phyloP scores from a whole-genome alignment of 2,888 invertebrate genomes.

The Lycaena phlaeas region DNA sequence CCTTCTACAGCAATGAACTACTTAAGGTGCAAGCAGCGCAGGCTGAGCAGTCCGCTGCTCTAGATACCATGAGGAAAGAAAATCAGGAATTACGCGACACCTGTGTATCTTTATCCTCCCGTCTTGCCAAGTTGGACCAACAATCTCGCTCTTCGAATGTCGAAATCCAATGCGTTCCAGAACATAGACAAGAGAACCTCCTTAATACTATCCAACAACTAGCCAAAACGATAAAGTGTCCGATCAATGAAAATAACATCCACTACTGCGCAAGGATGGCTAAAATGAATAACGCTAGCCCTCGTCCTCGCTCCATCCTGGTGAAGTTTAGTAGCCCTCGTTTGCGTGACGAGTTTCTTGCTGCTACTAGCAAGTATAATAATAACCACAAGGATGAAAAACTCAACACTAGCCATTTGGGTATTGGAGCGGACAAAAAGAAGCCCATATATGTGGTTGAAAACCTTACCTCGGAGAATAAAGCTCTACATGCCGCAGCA shows the following conservation, averaged over 20 bases:
- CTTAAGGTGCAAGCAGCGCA: not conserved
- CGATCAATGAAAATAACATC: slow-evolving; percentile 15
- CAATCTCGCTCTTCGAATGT: slow-evolving; percentile 10
- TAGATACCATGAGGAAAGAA: not conserved
- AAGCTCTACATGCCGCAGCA: slow-evolving; percentile 9
- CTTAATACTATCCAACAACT: slow-evolving; percentile 11
- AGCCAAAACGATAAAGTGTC: slow-evolving; percentile 12
- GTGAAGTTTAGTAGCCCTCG: slow-evolving; percentile 18
- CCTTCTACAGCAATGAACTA: not conserved
- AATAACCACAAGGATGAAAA: slow-evolving; percentile 11
- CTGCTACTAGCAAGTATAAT: slow-evolving; percentile 14
- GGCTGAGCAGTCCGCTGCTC: too few relatives aligned
- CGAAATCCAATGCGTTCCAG: slow-evolving; percentile 14
- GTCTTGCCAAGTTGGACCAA: slow-evolving; percentile 3
- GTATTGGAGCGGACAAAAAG: slow-evolving; percentile 8
- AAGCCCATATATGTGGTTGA: slow-evolving; percentile 1
- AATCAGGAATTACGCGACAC: not conserved
- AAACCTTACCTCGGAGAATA: slow-evolving; percentile 10
- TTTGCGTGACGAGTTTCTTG: slow-evolving; percentile 13
- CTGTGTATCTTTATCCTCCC: not conserved
- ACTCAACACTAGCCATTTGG: slow-evolving; percentile 9
- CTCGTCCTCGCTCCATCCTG: slow-evolving; percentile 18
- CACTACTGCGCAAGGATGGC: slow-evolving; percentile 18
- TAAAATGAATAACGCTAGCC: slow-evolving; percentile 12
- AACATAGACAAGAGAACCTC: slow-evolving; percentile 12